A percentile compares a stretch with the other conserved stretches of the same genome.
These are phyloP conservation scores for Acleris literana DNA, from an alignment of 2,888 invertebrate genomes.

Conservation along the genomic window DNA sequence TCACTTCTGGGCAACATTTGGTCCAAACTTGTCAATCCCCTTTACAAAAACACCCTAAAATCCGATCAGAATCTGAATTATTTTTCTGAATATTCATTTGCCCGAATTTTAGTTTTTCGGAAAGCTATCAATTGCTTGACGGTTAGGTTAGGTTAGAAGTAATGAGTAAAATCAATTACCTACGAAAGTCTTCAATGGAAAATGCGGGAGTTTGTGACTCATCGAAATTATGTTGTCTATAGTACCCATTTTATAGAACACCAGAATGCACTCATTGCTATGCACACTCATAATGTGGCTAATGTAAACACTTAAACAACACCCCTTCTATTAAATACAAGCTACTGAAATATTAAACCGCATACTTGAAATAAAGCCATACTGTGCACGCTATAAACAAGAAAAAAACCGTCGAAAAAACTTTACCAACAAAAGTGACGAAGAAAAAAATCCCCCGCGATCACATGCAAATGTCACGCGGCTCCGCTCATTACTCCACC, in stretches of 20 bases:
- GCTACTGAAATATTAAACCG: conserved; percentile 78
- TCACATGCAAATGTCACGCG: conserved; percentile 80
- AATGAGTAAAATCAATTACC: too few relatives aligned
- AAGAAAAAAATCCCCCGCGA: conserved; percentile 68
- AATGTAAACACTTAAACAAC: conserved; percentile 65
- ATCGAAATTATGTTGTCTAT: too few relatives aligned
- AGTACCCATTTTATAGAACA: conserved; percentile 1
- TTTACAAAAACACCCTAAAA: too few relatives aligned
- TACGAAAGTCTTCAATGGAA: too few relatives aligned
- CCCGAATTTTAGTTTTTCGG: too few relatives aligned
- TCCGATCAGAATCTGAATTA: too few relatives aligned
- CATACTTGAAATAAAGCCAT: conserved; percentile 76
- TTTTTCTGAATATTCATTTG: too few relatives aligned
- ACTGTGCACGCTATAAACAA: conserved; percentile 71
- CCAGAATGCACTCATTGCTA: conserved; percentile 24
- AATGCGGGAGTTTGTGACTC: too few relatives aligned
- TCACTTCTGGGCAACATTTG: too few relatives aligned
- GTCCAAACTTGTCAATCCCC: too few relatives aligned
- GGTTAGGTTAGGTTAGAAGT: too few relatives aligned
- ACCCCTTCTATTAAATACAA: conserved; percentile 72
- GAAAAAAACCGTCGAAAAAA: conserved; percentile 71
- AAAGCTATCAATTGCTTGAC: too few relatives aligned
- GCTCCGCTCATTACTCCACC: conserved; percentile 75
- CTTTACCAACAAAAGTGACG: conserved; percentile 70
- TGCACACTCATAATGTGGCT: conserved; percentile 42